A percentile compares a stretch with the other conserved stretches of the same genome.
Conservation (phyloP, 2,888 invertebrate species). For the Apamea crenata region DNA sequence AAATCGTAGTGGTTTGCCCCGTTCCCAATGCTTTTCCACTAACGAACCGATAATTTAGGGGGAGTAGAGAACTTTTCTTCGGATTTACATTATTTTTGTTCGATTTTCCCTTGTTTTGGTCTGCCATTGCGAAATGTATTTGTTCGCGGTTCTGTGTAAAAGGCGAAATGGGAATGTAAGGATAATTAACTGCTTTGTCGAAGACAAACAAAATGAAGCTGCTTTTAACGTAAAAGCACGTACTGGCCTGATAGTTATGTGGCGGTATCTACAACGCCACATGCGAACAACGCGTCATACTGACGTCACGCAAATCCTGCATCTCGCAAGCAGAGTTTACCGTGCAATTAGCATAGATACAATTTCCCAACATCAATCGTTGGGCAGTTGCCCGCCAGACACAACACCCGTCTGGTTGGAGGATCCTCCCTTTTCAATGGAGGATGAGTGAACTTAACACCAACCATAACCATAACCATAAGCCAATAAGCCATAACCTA, state of each 20-base stretch:
- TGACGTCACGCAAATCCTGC: too few species aligned
- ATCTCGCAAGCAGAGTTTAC: too few species aligned
- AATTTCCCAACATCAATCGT: too few species aligned
- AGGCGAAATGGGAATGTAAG: conserved; percentile 27
- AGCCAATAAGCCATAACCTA: too few species aligned
- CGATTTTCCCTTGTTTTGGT: conserved; percentile 57
- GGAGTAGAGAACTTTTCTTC: conserved; percentile 74
- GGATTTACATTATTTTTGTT: conserved; percentile 68
- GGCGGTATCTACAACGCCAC: too few species aligned
- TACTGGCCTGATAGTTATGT: not conserved
- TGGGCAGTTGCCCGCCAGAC: too few species aligned
- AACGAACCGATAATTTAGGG: conserved; percentile 86
- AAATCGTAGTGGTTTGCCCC: conserved; percentile 77
- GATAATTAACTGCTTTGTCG: conserved; percentile 14
- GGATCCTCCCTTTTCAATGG: too few species aligned
- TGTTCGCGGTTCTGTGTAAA: conserved; percentile 24
- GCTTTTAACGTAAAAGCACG: conserved; percentile 4
- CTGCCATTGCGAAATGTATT: conserved; percentile 26
- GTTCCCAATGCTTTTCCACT: conserved; percentile 80
- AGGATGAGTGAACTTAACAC: too few species aligned
- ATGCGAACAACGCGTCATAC: too few species aligned
- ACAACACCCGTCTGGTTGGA: too few species aligned
- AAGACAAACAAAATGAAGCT: not conserved
- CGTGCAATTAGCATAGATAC: too few species aligned
- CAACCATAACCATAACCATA: too few species aligned